These are phyloP conservation scores for Probosciger aterrimus DNA, from an alignment of 2,113 vertebrate species.

Conservation along the genomic window DNA sequence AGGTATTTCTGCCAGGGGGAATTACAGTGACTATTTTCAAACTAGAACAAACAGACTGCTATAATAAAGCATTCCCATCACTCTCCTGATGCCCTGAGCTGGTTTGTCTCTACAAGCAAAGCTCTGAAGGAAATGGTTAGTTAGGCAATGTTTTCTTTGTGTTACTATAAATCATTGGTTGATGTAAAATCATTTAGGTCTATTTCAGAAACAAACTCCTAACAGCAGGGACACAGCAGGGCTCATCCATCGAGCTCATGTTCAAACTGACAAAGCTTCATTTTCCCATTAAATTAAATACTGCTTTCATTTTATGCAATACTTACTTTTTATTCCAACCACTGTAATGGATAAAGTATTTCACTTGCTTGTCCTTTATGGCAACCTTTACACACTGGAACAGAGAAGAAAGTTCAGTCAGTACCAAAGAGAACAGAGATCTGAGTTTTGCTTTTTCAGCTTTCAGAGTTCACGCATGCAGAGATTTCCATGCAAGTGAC, in stretches of 20 bases:
- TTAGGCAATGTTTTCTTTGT: neutral
- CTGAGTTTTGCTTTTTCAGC: neutral
- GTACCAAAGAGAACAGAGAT: neutral
- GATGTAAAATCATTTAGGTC: rapidly evolving
- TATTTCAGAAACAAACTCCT: neutral
- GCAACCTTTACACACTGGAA: constrained; percentile 97
- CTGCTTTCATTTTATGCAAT: neutral
- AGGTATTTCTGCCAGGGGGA: neutral
- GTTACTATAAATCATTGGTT: neutral
- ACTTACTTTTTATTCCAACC: constrained; percentile 99
- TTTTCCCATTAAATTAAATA: neutral
- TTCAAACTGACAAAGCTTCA: neutral
- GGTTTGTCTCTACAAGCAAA: neutral
- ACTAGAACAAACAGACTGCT: neutral
- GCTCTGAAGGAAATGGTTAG: neutral
- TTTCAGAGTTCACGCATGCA: neutral
- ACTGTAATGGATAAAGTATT: constrained; percentile 99
- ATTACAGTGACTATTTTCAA: neutral
- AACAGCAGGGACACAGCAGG: rapidly evolving
- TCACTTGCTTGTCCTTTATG: constrained; percentile 99
- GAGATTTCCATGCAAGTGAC: neutral
- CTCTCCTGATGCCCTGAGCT: neutral
- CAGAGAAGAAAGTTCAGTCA: constrained; percentile 22
- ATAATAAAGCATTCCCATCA: neutral
- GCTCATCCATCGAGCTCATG: neutral